Evolutionary conservation across 2,888 invertebrate species (phyloP).

Genomic region (Altica lythri): DNA sequence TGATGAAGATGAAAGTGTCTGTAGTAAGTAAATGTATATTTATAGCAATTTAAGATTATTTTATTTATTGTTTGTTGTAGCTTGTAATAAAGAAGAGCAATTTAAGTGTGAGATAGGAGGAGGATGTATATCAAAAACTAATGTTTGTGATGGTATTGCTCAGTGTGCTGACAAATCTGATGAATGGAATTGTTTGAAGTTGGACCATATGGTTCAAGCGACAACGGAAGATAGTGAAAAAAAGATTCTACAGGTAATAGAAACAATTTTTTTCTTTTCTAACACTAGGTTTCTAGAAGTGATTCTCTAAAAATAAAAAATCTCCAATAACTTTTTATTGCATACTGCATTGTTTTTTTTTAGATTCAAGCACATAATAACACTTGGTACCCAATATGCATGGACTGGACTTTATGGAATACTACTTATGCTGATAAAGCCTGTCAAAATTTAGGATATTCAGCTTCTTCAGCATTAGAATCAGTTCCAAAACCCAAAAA

Average conservation of each 20-base stretch:
- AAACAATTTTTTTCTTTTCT: no score
- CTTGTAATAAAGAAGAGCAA: slow-evolving; percentile 61
- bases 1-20: slow-evolving; percentile 63
- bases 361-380: slow-evolving; percentile 39
- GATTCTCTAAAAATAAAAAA: no score
- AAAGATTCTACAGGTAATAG: slow-evolving; percentile 38
- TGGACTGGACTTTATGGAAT: slow-evolving; percentile 62
- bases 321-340: slow-evolving; percentile 3
- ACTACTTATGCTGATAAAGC: slow-evolving; percentile 60
- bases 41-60: neutral
- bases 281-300: no score
- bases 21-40: slow-evolving; percentile 51
- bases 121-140: slow-evolving; percentile 61
- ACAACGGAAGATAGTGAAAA: slow-evolving; percentile 28
- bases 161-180: slow-evolving; percentile 68
- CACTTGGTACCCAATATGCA: slow-evolving; percentile 59
- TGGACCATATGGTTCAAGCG: slow-evolving; percentile 34
- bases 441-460: slow-evolving; percentile 63
- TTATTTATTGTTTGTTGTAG: no score
- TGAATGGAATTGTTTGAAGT: slow-evolving; percentile 63
- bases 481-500: slow-evolving; percentile 42
- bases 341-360: neutral
- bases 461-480: slow-evolving; percentile 53
- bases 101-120: slow-evolving; percentile 65
- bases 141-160: slow-evolving; percentile 64